Conservation (phyloP, 1,140 invertebrate species). For the Venturia canescens region DNA sequence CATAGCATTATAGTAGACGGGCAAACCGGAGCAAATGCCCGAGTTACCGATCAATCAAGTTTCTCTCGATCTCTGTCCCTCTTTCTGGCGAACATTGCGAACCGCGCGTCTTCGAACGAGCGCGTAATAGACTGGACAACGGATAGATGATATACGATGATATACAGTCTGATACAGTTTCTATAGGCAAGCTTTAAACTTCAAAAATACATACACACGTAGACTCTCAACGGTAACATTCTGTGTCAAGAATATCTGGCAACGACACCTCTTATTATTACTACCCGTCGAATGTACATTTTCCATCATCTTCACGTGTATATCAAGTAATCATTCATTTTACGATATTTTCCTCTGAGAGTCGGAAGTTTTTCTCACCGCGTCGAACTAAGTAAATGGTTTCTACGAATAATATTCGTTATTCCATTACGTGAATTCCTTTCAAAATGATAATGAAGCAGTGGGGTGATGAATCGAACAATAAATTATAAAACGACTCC, state of each 20-base stretch:
- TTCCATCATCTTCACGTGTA: no score
- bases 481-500: no score
- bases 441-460: no score
- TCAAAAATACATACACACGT: conserved; percentile 1
- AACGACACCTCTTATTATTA: conserved; percentile 1
- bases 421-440: no score
- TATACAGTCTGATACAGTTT: conserved; percentile 39
- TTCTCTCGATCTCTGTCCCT: conserved; percentile 50
- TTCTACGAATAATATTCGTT: no score
- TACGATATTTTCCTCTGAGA: neutral
- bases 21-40: conserved; percentile 63
- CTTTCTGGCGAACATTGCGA: conserved; percentile 35
- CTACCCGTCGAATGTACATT: neutral
- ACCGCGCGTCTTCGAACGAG: conserved; percentile 58
- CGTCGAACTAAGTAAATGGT: no score
- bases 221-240: neutral
- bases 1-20: conserved; percentile 42
- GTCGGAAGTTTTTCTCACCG: no score
- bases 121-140: conserved; percentile 57
- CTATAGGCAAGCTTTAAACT: conserved; percentile 5
- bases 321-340: neutral
- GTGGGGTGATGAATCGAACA: no score
- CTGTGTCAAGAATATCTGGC: neutral
- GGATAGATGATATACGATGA: conserved; percentile 42
- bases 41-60: conserved; percentile 66